Evolutionary conservation across 2,113 vertebrate genomes (phyloP), one percentile per base, ranked within the genome.

Genomic region (Catagonus wagneri): DNA sequence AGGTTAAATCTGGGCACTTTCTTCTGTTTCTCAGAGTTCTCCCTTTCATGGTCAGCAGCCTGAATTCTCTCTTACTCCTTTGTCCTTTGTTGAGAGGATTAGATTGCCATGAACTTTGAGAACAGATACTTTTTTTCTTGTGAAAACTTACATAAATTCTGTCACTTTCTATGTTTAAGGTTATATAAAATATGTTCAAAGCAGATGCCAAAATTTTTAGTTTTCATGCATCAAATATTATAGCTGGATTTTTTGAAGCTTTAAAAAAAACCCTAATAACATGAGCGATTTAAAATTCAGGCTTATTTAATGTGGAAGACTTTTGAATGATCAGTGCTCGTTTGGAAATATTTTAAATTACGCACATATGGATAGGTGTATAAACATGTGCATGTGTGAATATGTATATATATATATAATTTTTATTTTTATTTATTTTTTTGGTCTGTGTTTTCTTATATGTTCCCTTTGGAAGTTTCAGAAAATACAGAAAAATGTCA

Each of bases 171-270:
- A 15, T 71, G 27, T 91, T 80, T 85, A 69, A 80, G 68, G 54
- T 90, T 60, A 84, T 76, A 1, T 85, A 71, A 95, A 94, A 52
- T 83, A 76, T 91, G 0, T 79, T 91, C 85, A 96, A 95, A 89
- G 29, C 16, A 66, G 54, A 65, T 91, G 54, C 19, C 50, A 88
- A 32, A 50, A 90, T 90, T 92, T 88, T 88, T 87, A 72, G 17
- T 87, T 93, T 93, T 61, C 12, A 63, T 93, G 2, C 7, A 66
- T 86, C 71, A 88, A 78, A 83, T 27, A 36, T n/a, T 56, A 34
- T 66, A 63, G 54, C 72, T 95, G 61, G 92, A 79, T 79, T 52
- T 76, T 87, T 83, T 93, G 32, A 91, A 81, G n/a, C 25, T 50
- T 58, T 92, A 83, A 44, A 44, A 44, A 44, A 44, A 44, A 4